Percentiles rank a stretch among this genome's conserved stretches.
These are phyloP conservation scores for Oncorhynchus tshawytscha DNA, from an alignment of 2,113 vertebrate species.

Conservation along the genomic window DNA sequence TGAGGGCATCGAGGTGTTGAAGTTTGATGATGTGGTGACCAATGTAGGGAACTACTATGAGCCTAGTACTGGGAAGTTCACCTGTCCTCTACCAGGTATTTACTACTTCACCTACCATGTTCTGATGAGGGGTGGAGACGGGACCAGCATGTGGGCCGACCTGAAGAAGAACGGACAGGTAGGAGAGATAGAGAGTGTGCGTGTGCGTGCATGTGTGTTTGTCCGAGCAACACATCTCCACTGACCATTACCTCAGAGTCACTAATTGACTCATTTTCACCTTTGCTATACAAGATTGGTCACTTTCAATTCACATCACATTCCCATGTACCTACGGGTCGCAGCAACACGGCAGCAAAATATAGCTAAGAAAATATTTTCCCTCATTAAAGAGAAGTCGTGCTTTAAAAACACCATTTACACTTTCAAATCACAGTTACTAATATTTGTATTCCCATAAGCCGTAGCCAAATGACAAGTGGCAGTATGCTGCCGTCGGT, in stretches of 20 bases:
- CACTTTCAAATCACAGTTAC: conserved; percentile 44
- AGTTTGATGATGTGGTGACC: conserved; percentile 96
- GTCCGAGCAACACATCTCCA: conserved; percentile 9
- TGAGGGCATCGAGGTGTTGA: conserved; percentile 89
- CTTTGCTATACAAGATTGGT: conserved; percentile 8
- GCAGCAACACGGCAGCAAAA: conserved; percentile 55
- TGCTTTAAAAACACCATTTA: conserved; percentile 29
- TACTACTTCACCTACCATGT: conserved; percentile 98
- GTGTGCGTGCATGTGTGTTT: conserved; percentile 7
- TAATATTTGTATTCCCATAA: conserved; percentile 64
- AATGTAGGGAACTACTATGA: conserved; percentile 98
- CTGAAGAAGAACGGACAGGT: conserved; percentile 95
- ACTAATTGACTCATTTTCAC: conserved; percentile 35
- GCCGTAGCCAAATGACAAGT: conserved; percentile 65
- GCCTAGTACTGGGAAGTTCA: conserved; percentile 94
- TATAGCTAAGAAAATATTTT: conserved; percentile 51
- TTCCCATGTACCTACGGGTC: conserved; percentile 40
- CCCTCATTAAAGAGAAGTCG: conserved; percentile 65
- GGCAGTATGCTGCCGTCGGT: conserved; percentile 51
- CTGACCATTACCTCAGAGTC: conserved; percentile 46
- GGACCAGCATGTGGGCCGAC: conserved; percentile 97
- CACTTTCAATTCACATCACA: conserved; percentile 67
- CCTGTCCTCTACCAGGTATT: conserved; percentile 91
- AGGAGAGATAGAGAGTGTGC: conserved; percentile 22
- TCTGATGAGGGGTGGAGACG: conserved; percentile 94